Conservation (phyloP, 2,888 invertebrate genomes). For the Allolobophora icterica region DNA sequence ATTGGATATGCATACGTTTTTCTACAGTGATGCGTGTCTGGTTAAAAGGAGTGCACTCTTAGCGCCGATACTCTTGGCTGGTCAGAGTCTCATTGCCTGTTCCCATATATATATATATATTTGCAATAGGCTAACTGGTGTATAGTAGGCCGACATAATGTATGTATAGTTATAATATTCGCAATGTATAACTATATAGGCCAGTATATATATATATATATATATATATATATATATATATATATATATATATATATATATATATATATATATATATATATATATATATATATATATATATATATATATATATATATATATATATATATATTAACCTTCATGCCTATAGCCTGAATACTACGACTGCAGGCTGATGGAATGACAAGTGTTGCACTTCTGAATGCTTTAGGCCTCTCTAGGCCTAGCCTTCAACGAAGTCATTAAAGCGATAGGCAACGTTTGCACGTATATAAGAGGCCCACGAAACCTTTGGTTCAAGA, state of each 20-base stretch:
- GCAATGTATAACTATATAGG: not conserved
- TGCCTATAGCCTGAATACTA: not conserved
- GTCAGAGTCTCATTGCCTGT: no score
- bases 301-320: not conserved
- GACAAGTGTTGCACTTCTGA: not conserved
- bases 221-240: not conserved
- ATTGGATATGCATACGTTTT: no score
- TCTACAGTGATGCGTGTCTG: no score
- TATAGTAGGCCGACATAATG: not conserved
- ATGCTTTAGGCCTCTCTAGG: not conserved
- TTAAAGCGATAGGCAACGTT: not conserved
- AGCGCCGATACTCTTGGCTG: no score
- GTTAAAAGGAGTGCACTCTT: no score
- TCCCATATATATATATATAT: no score
- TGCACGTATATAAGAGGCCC: not conserved
- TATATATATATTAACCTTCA: no score
- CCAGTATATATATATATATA: not conserved
- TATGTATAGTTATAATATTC: not conserved
- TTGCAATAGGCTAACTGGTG: no score
- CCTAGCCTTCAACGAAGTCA: not conserved
- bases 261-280: not conserved
- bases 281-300: slow-evolving; percentile 1
- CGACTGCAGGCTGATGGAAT: slow-evolving; percentile 11
- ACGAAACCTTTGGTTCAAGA: not conserved
- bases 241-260: not conserved